Base-by-base conservation (phyloP, 1,140 invertebrate genomes). In the Diachasmimorpha longicaudata region DNA sequence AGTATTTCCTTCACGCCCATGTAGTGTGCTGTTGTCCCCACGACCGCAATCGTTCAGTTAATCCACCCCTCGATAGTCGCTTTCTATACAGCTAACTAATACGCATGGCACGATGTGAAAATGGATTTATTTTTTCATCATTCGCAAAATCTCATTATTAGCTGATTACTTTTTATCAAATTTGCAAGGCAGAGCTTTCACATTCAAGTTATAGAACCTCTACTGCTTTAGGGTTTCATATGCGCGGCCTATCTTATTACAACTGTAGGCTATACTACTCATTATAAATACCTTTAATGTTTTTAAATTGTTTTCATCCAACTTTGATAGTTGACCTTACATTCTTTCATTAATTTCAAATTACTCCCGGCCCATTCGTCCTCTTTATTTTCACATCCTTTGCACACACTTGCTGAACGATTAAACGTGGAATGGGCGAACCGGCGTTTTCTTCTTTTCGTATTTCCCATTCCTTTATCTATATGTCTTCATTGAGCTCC, bases 311-410 rank as follows among this genome's bases (percentile, higher is more conserved):
- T 31, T 31, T 31, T 3, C 6, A 31, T 31, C 2, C 46, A 74
- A 71, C 25, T 23, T 9, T 46, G 44, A 44, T 74, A 67, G 67
- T 75, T 79, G 81, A 86, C 85, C 84, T 84, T 83, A 85, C 85
- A 78, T 85, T 80, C 79, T 80, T 81, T 80, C 31, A 31, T 31
- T 6, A 31, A 6, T 31, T 31, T 31, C 31, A 31, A 31, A 2
- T 31, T 6, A 31, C 31, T 31, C 6, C 6, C 39, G 9, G 13
- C 9, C 4, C 21, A 23, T 69, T 37, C 16, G 67, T 39, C 42
- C 39, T 69, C 14, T 21, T n/a, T 37, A 21, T 58, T 6, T 69
- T 44, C 14, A 37, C 36, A 25, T 70, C 21, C 9, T 70, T 44
- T 70, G 19, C 39, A 58, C 66, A 19, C 36, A 39, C 13, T 58